These are phyloP conservation scores for Catostomus latipinnis DNA, from an alignment of 2,797 vertebrate species.

Conservation along the genomic window DNA sequence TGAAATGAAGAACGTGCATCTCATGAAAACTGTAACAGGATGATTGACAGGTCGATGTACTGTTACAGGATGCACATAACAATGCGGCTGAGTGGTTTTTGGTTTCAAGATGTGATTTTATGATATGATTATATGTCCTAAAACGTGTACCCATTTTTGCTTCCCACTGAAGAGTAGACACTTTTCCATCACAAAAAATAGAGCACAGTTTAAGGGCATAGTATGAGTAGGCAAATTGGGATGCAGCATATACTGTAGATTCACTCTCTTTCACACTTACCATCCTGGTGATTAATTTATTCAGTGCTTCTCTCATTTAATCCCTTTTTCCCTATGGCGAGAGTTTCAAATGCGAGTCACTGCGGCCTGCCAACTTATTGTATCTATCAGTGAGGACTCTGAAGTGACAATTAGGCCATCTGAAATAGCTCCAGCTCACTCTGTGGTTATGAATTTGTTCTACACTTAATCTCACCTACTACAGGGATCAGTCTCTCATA, in stretches of 20 bases:
- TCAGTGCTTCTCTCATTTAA: slow-evolving; percentile 31
- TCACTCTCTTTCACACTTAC: slow-evolving; percentile 23
- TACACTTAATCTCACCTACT: slow-evolving; percentile 32
- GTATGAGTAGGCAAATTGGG: too few relatives aligned
- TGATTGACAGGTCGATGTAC: too few relatives aligned
- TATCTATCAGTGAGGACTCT: slow-evolving; percentile 49
- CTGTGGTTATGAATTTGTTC: slow-evolving; percentile 21
- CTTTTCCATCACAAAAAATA: too few relatives aligned
- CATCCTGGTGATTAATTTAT: slow-evolving; percentile 43
- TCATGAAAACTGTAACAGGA: too few relatives aligned
- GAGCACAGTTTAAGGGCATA: too few relatives aligned
- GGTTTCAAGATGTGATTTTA: too few relatives aligned
- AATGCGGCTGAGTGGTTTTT: too few relatives aligned
- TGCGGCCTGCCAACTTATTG: slow-evolving; percentile 44
- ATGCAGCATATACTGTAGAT: neutral
- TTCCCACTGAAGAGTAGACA: too few relatives aligned
- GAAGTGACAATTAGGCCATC: slow-evolving; percentile 48
- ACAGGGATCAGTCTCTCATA: slow-evolving; percentile 35
- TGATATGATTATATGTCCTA: too few relatives aligned
- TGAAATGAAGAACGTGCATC: too few relatives aligned
- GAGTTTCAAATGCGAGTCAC: slow-evolving; percentile 41
- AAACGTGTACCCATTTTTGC: too few relatives aligned
- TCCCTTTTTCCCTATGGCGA: slow-evolving; percentile 28
- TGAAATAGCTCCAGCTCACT: slow-evolving; percentile 34
- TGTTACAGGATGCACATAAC: too few relatives aligned